phyloP scores from a whole-genome alignment of 2,113 vertebrate species.

The Grus americana region DNA sequence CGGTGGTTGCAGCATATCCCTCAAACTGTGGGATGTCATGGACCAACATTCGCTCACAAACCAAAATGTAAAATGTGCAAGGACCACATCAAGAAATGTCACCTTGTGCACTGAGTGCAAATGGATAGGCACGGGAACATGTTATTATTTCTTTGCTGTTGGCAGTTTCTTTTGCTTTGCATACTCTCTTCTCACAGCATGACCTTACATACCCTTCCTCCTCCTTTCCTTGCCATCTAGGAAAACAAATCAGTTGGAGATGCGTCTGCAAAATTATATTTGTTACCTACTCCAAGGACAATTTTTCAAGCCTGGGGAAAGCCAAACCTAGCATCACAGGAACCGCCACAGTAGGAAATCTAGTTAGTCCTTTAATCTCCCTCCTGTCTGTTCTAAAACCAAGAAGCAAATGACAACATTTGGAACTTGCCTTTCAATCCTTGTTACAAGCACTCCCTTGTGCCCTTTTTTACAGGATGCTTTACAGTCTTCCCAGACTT shows the following conservation, averaged over 20 bases:
- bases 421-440: neutral
- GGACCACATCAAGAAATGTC: neutral
- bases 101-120: neutral
- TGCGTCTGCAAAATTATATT: neutral
- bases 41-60: fast-evolving
- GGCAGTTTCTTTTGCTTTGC: neutral
- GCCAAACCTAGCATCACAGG: neutral
- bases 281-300: neutral
- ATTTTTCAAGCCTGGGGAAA: neutral
- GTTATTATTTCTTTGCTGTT: neutral
- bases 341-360: neutral
- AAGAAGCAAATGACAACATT: neutral
- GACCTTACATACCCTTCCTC: neutral
- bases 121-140: neutral
- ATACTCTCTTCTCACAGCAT: neutral
- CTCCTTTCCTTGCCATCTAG: neutral
- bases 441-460: neutral
- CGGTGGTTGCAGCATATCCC: neutral
- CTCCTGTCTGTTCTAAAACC: neutral
- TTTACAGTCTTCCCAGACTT: neutral
- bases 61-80: neutral
- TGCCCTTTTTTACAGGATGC: neutral
- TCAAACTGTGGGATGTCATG: neutral
- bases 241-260: neutral
- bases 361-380: neutral